phyloP scores from a whole-genome alignment of 2,888 invertebrate genomes.

The Proisotoma minuta region DNA sequence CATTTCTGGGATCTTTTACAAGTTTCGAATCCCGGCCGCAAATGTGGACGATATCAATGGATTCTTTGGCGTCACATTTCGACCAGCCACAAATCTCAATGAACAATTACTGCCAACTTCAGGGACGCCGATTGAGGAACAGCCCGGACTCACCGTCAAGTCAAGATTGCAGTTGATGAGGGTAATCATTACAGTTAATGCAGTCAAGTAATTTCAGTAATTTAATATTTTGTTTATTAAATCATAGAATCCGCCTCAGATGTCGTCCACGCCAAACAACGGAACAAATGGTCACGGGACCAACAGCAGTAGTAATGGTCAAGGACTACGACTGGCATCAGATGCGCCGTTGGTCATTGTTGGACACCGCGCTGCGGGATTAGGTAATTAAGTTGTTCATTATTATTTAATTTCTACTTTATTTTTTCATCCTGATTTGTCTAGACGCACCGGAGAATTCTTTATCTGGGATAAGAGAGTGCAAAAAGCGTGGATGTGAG shows the following conservation, averaged over 20 bases:
- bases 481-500: constrained; percentile 65
- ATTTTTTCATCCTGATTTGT: neutral
- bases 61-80: constrained; percentile 26
- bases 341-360: constrained; percentile 56
- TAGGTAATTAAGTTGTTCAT: constrained; percentile 53
- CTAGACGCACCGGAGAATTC: constrained; percentile 78
- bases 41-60: constrained; percentile 15
- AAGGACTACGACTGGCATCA: neutral
- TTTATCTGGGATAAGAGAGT: constrained; percentile 65
- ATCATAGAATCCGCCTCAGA: constrained; percentile 8
- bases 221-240: no score
- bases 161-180: constrained; percentile 20
- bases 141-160: constrained; percentile 17
- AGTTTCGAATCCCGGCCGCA: constrained; percentile 23
- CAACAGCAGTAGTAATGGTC: neutral
- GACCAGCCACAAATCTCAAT: constrained; percentile 19
- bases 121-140: neutral
- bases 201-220: no score
- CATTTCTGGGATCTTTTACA: constrained; percentile 12
- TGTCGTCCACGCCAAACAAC: neutral
- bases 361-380: constrained; percentile 63
- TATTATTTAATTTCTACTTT: neutral
- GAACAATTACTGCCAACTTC: constrained; percentile 6
- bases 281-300: no score
- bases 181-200: no score